Evolutionary conservation across 2,797 vertebrate species (phyloP), one percentile per base, ranked within the genome.

Genomic region (Chelonia mydas): DNA sequence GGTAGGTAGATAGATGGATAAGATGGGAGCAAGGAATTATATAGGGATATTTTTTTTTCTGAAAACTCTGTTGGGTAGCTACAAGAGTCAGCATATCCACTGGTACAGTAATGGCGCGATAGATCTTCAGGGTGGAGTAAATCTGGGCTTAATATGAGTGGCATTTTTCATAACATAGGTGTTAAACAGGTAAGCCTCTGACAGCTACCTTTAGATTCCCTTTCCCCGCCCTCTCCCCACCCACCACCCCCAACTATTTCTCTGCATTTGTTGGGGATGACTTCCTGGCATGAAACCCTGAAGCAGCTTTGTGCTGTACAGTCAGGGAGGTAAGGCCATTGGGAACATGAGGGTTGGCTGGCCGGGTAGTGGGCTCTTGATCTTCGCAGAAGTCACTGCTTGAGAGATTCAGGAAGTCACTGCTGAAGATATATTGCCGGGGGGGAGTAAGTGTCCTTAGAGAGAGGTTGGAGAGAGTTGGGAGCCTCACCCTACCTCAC

Each of bases 321-420:
- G n/a, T 37, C 65, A 37, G n/a, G 4, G 57, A 31, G 28, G 28
- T 61, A 33, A 61, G 31, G 59, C 33, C 59, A 17, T 16, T 33
- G 31, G n/a, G 23, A 25, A 23, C 11, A 45, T 23, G 11, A 27
- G 41, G 23, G 10, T 57, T 17, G 15, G n/a, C 19, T 27, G 41
- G 72, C 11, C 1, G 1, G 0, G 0, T 6, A 2, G 11, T 61
- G 65, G 27, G 5, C 2, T 57, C 37, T n/a, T 21, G 54, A 17
- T 49, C 51, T 5, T 0, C 0, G 0, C 11, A 33, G 19, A 84
- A 91, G 51, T 72, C 15, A 2, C 17, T 68, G n/a, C 1, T 21
- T 31, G 19, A 37, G 45, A 11, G 25, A 5, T 11, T 25, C 21
- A 11, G 13, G 23, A n/a, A 61, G 59, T 8, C 59, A 16, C 61